Evolutionary conservation across 2,888 invertebrate species (phyloP), one percentile per base, ranked within the genome.

Genomic region (Melanostoma scalare): DNA sequence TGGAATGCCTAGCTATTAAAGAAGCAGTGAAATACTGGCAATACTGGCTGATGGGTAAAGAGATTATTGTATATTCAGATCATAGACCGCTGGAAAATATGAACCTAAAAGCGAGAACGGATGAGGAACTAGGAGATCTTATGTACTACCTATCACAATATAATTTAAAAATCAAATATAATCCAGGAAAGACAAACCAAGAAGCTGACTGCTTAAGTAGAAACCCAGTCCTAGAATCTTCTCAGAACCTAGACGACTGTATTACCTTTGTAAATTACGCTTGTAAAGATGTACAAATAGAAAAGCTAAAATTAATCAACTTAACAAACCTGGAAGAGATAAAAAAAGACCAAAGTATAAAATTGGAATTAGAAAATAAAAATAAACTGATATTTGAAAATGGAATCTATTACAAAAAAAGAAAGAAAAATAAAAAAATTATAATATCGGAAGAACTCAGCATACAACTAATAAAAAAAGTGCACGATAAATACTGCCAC

Each of bases 1-100:
- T 80, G 30, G 84, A 85, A 85, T 85, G 76, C 50, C 46, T 80
- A 36, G 86, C 85, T 31, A 85, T 86, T 10, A 86, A 79, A 72
- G 74, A 85, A 46, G 40, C 80, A 60, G 44, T 78, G 52, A 82
- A 69, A 63, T 86, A 85, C 73, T 86, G 82, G 85, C 82, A 85
- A 56, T 63, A 86, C 42, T 61, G 69, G 58, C 63, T 82, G 2
- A 85, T 85, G 52, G 75, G 68, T 3, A 86, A 56, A 73, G 20
- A 48, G 30, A 77, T 86, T 56, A 75, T 30, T 35, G 77, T 86
- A 9, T 79, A 63, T 44, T 79, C 50, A 33, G 76, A 86, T 48
- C 85, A 84, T 33, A 86, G 85, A 72, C 85, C 85, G 6, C 44
- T 85, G 8, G 72, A 85, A 71, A 85, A 72, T 6, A 68, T 85